Base-by-base conservation (phyloP, 2,888 invertebrate species). In the Chrysotoxum bicinctum region DNA sequence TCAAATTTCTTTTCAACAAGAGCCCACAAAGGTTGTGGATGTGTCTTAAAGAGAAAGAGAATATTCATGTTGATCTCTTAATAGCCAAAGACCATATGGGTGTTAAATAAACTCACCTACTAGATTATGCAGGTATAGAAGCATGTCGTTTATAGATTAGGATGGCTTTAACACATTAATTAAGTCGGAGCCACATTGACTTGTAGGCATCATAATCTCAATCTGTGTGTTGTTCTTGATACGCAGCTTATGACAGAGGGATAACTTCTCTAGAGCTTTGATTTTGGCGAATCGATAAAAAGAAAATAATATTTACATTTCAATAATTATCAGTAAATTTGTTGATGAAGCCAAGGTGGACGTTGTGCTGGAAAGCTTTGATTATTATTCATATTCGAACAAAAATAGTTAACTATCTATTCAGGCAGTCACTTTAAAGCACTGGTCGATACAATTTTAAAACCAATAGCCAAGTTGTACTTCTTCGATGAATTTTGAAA, bases 31-130 rank as follows among this genome's bases (percentile, higher is more conserved):
- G 30, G 16, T 30, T 30, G 16, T 10, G 9, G n/a, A 45, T 26
- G 40, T 62, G n/a, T n/a, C n/a, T n/a, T 43, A 62, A 62, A 62
- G 2, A 30, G 26, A 35, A n/a, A 45, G 14, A 48, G 12, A 10
- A 26, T 56, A 23, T 45, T 19, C 45, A 4, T 21, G 60, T 78
- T 73, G 73, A 72, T 68, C 72, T 72, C 45, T 40, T 19, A 48
- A 66, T 66, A 35, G 76, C 52, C 30, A 66, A 72, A 62, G 37
- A 77, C 68, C 35, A 58, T 35, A 72, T 9, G 69, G 77, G 82
- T 78, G 82, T 73, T 77, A 48, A 30, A 77, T 78, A 73, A 48
- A 73, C 62, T 74, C 50, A 30, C 19, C 3, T 19, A 40, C 35
- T 37, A 45, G 19, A 45, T 45, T 45, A 45, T 45, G 45, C 45